Percentiles rank a stretch among this genome's conserved stretches.
Evolutionary conservation across 2,888 invertebrate genomes (phyloP).

Genomic region (Trachelus iudaicus): DNA sequence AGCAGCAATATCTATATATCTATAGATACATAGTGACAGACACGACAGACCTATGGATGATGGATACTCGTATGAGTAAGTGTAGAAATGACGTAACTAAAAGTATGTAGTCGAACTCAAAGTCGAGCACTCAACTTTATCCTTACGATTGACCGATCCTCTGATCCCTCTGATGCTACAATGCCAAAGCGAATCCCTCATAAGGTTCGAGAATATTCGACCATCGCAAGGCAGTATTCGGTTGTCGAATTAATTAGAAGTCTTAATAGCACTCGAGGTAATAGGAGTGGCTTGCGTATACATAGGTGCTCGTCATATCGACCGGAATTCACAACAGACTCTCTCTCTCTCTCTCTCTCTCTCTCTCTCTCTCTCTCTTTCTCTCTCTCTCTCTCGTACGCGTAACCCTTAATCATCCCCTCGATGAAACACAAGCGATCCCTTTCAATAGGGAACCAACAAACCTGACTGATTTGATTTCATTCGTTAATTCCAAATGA

Average conservation of each 20-base stretch:
- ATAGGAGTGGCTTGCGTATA: conserved; percentile 37
- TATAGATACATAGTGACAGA: no score
- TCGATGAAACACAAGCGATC: conserved; percentile 13
- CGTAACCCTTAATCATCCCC: not conserved
- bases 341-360: conserved; percentile 18
- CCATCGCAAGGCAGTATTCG: not conserved
- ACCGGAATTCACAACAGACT: conserved; percentile 49
- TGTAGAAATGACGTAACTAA: no score
- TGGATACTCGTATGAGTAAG: no score
- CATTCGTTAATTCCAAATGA: conserved; percentile 56
- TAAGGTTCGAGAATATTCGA: not conserved
- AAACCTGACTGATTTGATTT: conserved; percentile 56
- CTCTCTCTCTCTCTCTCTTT: conserved; percentile 20
- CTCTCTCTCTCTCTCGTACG: conserved; percentile 22
- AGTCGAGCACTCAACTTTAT: no score
- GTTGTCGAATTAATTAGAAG: conserved; percentile 50
- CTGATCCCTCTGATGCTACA: no score
- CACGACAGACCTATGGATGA: no score
- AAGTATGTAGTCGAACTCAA: no score
- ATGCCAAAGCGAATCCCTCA: no score
- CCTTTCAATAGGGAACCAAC: conserved; percentile 49
- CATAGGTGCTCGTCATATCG: conserved; percentile 46
- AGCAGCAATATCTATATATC: no score
- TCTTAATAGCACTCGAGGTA: conserved; percentile 57
- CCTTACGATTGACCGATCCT: no score